phyloP scores from a whole-genome alignment of 2,888 invertebrate species.

The Andrena bucephala region DNA sequence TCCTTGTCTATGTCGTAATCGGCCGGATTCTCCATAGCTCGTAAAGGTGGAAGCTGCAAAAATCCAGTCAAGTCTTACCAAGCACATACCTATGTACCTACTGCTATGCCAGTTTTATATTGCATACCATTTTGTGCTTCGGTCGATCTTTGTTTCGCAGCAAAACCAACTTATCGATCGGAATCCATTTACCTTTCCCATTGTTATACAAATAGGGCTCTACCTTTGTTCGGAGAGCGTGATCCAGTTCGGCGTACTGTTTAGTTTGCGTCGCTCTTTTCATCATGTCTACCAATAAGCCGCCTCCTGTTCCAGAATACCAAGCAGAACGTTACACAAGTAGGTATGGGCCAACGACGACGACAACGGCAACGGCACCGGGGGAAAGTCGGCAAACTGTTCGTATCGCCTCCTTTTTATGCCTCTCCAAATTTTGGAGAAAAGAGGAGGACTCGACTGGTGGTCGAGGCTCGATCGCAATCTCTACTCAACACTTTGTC shows the following conservation, averaged over 20 bases:
- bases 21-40: constrained; percentile 93
- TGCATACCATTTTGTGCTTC: constrained; percentile 90
- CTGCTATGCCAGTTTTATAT: background rate
- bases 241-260: constrained; percentile 96
- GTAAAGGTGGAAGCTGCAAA: constrained; percentile 89
- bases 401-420: no score
- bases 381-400: background rate
- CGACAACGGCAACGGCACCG: background rate
- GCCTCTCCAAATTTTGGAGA: no score
- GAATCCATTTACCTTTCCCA: constrained; percentile 96
- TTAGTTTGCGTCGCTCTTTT: constrained; percentile 95
- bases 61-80: background rate
- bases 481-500: background rate
- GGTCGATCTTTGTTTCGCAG: constrained; percentile 94
- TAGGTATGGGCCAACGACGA: background rate
- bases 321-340: background rate
- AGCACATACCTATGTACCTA: no score
- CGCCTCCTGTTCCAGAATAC: constrained; percentile 89
- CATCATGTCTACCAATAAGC: constrained; percentile 97
- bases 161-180: constrained; percentile 94
- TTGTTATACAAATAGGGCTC: constrained; percentile 97
- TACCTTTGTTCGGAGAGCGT: constrained; percentile 95
- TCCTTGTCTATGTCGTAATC: constrained; percentile 94
- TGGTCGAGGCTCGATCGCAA: no score
- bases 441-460: background rate